A percentile compares a stretch with the other conserved stretches of the same genome.
phyloP scores from a whole-genome alignment of 2,797 vertebrate species.

The Halcyon chelicuti region DNA sequence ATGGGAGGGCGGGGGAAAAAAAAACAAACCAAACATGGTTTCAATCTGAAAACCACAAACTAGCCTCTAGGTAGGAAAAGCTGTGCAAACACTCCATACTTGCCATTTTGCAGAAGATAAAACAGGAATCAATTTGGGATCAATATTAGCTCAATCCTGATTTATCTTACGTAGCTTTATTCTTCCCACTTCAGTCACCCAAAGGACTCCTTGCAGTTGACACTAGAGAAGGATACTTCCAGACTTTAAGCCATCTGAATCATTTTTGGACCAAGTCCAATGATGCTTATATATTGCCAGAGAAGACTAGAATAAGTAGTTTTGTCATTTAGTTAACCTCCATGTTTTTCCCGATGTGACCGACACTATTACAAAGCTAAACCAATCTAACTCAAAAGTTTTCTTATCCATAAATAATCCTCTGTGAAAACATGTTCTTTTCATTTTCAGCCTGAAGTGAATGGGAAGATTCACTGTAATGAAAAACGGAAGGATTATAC shows the following conservation, averaged over 20 bases:
- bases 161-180: background rate
- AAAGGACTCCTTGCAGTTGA: background rate
- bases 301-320: background rate
- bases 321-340: background rate
- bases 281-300: background rate
- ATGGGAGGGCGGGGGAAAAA: background rate
- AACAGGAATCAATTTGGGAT: background rate
- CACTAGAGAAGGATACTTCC: background rate
- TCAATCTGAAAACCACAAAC: background rate
- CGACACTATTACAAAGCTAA: background rate
- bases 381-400: background rate
- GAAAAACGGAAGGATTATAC: background rate
- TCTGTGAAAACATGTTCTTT: background rate
- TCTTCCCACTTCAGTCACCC: background rate
- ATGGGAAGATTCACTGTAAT: background rate
- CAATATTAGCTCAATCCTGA: background rate
- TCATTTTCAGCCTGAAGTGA: background rate
- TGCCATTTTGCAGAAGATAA: background rate
- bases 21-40: background rate
- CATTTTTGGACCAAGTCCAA: background rate
- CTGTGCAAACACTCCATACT: background rate
- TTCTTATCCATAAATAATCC: background rate
- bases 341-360: background rate
- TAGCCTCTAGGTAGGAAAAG: background rate
- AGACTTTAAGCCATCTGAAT: background rate